Percentiles rank a stretch among this genome's conserved stretches.
Evolutionary conservation across 2,113 vertebrate genomes (phyloP).

Genomic region (Bubo blakistoni): DNA sequence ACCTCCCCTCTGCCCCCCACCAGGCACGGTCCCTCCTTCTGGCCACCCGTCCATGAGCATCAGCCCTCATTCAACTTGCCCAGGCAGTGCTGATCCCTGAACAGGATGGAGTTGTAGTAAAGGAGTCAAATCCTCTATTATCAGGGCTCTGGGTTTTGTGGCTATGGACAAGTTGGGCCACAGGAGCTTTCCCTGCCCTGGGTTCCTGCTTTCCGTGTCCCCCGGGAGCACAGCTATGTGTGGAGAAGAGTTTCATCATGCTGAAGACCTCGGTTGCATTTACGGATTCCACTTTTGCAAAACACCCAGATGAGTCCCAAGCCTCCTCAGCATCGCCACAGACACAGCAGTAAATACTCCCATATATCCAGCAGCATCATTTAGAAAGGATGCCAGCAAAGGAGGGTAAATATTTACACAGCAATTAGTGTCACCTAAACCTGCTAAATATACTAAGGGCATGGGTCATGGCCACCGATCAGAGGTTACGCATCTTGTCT

Average conservation of each 20-base stretch:
- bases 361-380: neutral
- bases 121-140: neutral
- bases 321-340: neutral
- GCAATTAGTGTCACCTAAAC: neutral
- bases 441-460: neutral
- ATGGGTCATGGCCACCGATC: neutral
- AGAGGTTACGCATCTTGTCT: neutral
- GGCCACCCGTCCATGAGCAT: too few species aligned
- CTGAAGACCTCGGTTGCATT: neutral
- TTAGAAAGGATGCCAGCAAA: neutral
- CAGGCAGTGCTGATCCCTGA: neutral
- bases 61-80: neutral
- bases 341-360: too few species aligned
- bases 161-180: neutral
- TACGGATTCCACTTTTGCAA: slow-evolving; percentile 40
- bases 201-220: neutral
- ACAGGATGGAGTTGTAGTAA: too few species aligned
- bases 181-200: neutral
- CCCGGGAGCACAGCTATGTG: slow-evolving; percentile 40
- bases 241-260: slow-evolving; percentile 41
- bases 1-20: neutral
- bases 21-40: neutral
- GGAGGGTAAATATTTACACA: neutral
- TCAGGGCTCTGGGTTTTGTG: neutral
- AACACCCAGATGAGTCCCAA: slow-evolving; percentile 25